Evolutionary conservation across 1,140 invertebrate genomes (phyloP), one percentile per base, ranked within the genome.

Genomic region (Drosophila sulfurigaster): DNA sequence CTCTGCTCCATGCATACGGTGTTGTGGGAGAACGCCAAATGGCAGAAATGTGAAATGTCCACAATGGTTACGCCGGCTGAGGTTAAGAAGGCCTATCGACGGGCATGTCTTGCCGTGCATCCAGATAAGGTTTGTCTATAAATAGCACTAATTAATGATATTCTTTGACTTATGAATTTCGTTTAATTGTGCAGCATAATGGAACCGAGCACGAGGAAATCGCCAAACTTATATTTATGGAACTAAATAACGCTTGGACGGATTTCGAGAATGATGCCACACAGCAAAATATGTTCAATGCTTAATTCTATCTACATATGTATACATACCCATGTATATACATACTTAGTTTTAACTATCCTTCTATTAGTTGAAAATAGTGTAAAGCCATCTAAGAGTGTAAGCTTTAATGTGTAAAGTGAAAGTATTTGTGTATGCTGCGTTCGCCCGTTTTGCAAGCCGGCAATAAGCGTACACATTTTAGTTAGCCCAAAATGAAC

Each of bases 151-250:
- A 0, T 1, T 1, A 3, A 6, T 13, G 10, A 5, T 35, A 57
- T 1, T 1, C 25, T 43, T 10, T 5, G 79, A 58, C 49, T 32
- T n/a, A 52, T 56, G 10, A 5, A 28, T 15, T 13, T 6, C 6
- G 20, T 32, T 32, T 8, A 6, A 8, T 45, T 76, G 95, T 95
- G n/a, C 93, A 98, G 97, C 96, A 98, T 95, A 95, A 96, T 77
- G 97, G 97, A 38, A 98, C 97, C 1, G 94, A 95, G 35, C 97
- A 98, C 91, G 98, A 98, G 93, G 96, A 96, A 79, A 94, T 99
- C 88, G 99, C 99, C 8, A 99, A 98, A 93, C 93, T 99, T 88
- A 98, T 99, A 89, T 99, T 99, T 93, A 99, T 99, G 95, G 99
- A 99, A 94, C 93, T 99, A 74, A 99, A 99, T 93, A 99, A 99